Evolutionary conservation across 2,797 vertebrate species (phyloP).

Genomic region (Emys orbicularis): DNA sequence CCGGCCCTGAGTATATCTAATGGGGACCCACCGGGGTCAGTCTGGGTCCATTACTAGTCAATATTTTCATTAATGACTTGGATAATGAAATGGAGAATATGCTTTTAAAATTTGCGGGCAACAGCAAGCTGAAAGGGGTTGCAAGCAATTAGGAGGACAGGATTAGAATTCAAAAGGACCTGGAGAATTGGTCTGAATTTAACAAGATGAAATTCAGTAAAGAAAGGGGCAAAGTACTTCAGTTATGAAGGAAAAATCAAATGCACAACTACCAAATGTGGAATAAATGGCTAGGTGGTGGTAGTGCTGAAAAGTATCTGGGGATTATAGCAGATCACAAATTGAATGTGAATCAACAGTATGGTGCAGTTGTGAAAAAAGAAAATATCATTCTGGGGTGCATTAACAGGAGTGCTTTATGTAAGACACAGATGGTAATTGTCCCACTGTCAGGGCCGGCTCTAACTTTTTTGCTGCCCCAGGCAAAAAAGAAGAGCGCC

Average conservation of each 20-base stretch:
- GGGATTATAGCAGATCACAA: not conserved
- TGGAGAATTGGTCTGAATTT: not conserved
- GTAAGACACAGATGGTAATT: not conserved
- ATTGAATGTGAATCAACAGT: not conserved
- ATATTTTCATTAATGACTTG: not conserved
- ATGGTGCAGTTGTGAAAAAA: not conserved
- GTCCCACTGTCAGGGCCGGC: not conserved
- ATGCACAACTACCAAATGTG: not conserved
- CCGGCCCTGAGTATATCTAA: not conserved
- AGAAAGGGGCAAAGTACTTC: not conserved
- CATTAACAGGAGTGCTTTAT: not conserved
- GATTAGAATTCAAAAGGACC: not conserved
- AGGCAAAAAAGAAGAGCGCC: no score
- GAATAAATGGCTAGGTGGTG: not conserved
- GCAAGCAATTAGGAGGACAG: not conserved
- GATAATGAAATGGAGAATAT: not conserved
- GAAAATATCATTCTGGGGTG: not conserved
- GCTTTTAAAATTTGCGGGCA: not conserved
- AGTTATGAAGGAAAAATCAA: not conserved
- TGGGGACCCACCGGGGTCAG: not conserved
- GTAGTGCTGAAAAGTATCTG: not conserved
- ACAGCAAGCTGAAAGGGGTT: not conserved
- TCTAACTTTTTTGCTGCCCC: no score
- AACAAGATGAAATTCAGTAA: not conserved
- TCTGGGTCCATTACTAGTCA: not conserved